Conservation (phyloP, 2,113 vertebrate species). For the Psophia crepitans region DNA sequence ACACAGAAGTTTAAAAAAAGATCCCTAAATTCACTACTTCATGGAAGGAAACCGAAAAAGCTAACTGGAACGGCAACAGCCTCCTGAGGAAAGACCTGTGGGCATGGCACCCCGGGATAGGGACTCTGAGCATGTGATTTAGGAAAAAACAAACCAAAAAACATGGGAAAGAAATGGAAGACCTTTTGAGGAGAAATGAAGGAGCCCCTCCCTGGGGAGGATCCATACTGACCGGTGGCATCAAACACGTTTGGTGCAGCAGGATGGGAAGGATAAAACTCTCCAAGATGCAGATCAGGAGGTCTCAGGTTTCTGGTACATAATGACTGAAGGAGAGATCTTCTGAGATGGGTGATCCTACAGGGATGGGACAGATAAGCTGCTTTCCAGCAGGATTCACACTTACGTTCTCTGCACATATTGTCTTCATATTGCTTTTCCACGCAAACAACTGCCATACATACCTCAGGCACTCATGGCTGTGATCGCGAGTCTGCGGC, state of each 20-base stretch:
- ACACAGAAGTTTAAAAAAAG: neutral
- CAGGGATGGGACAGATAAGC: neutral
- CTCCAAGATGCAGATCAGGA: neutral
- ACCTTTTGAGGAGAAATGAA: neutral
- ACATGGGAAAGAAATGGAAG: neutral
- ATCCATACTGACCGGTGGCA: neutral
- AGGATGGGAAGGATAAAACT: neutral
- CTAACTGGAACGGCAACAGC: neutral
- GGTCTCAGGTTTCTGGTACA: neutral
- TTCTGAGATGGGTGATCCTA: neutral
- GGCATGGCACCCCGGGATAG: neutral
- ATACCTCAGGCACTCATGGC: accelerated
- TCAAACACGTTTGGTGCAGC: accelerated
- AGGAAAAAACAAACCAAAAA: too few relatives aligned
- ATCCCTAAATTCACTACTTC: neutral
- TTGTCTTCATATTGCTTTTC: neutral
- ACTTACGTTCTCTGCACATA: accelerated
- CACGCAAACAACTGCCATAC: neutral
- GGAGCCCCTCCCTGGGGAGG: too few relatives aligned
- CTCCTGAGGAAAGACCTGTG: neutral
- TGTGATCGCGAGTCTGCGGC: neutral
- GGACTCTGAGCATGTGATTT: neutral
- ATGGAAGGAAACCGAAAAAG: neutral
- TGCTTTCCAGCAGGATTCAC: neutral
- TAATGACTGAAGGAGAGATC: neutral